Conservation (phyloP, 2,113 vertebrate species). For the Nymphicus hollandicus region DNA sequence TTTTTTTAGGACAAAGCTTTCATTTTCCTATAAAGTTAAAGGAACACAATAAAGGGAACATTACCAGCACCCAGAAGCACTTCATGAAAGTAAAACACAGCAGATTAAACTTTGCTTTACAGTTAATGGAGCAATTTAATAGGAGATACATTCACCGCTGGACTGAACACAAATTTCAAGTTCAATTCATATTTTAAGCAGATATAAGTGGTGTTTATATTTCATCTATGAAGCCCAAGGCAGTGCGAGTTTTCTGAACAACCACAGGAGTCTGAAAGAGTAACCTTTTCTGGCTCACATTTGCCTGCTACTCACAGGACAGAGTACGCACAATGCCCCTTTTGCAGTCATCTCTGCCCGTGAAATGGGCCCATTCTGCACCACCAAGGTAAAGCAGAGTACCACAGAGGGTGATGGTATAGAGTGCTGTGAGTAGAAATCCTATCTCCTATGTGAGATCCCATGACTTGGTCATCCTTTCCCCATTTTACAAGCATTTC, state of each 20-base stretch:
- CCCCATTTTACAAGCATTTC: not conserved
- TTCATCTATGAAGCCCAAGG: not conserved
- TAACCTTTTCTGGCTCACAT: not conserved
- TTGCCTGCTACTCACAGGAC: not conserved
- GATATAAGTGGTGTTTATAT: conserved; percentile 24
- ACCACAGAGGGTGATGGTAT: not conserved
- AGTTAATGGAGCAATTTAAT: conserved; percentile 51
- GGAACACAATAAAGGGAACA: not conserved
- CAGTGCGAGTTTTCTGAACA: not conserved
- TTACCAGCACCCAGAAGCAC: not conserved
- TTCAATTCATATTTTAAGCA: conserved; percentile 40
- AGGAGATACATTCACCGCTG: conserved; percentile 1
- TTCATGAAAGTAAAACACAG: conserved; percentile 26
- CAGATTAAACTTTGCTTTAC: conserved; percentile 44
- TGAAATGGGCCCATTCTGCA: fast-evolving
- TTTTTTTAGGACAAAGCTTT: not conserved
- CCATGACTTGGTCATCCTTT: not conserved
- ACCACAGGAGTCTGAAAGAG: not conserved
- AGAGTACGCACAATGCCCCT: not conserved
- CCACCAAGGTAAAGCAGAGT: not conserved
- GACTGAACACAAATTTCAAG: conserved; percentile 41
- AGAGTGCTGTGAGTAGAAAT: not conserved
- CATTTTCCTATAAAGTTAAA: not conserved
- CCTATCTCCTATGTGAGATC: not conserved
- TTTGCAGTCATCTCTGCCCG: not conserved